These are phyloP conservation scores for Perccottus glenii DNA, from an alignment of 2,113 vertebrate genomes.

Conservation along the genomic window DNA sequence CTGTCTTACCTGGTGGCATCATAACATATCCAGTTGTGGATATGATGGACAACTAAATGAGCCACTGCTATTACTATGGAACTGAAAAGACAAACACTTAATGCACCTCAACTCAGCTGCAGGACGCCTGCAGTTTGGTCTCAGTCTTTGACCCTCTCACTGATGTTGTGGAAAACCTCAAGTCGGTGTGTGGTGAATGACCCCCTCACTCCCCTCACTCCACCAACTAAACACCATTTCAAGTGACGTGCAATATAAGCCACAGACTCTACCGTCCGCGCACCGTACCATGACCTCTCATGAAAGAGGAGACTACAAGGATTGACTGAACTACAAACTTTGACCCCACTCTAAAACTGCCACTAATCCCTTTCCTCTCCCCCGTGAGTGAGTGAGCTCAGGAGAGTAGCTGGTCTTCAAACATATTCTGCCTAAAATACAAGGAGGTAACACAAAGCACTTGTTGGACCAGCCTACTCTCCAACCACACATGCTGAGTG, in stretches of 20 bases:
- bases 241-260: slow-evolving; percentile 81
- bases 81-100: slow-evolving; percentile 62
- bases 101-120: slow-evolving; percentile 65
- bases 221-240: slow-evolving; percentile 62
- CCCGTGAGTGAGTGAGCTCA: slow-evolving; percentile 47
- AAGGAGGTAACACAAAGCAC: slow-evolving; percentile 70
- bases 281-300: slow-evolving; percentile 35
- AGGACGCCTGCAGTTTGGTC: slow-evolving; percentile 49
- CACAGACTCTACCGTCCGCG: slow-evolving; percentile 80
- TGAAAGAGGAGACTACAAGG: slow-evolving; percentile 40
- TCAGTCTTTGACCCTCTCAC: slow-evolving; percentile 58
- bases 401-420: slow-evolving; percentile 68
- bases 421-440: slow-evolving; percentile 54
- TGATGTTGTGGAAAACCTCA: slow-evolving; percentile 61
- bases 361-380: slow-evolving; percentile 53
- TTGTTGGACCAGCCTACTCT: slow-evolving; percentile 64
- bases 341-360: slow-evolving; percentile 51
- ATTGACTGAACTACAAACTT: slow-evolving; percentile 59
- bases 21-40: slow-evolving; percentile 45
- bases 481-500: slow-evolving; percentile 53
- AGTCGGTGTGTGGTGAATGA: slow-evolving; percentile 24
- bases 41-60: slow-evolving; percentile 37
- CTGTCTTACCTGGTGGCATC: slow-evolving; percentile 45
- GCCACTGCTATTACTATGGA: slow-evolving; percentile 74
- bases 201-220: slow-evolving; percentile 11